These are phyloP conservation scores for Trigoniulus corallinus DNA, from an alignment of 1,140 invertebrate genomes.

Conservation along the genomic window DNA sequence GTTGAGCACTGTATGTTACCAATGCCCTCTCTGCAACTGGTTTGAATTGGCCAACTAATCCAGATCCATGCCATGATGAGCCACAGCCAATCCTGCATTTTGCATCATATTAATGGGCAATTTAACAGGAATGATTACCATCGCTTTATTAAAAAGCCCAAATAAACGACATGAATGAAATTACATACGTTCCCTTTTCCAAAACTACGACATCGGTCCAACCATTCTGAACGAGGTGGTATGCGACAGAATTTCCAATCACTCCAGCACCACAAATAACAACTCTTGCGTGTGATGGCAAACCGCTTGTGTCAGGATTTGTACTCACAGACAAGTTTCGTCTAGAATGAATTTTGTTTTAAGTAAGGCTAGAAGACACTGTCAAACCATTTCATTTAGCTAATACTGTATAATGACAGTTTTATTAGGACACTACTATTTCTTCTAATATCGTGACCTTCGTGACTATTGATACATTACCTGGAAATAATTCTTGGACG, in stretches of 20 bases:
- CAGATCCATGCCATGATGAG: conserved; percentile 46
- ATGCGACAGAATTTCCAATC: conserved; percentile 46
- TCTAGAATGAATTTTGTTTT: too few relatives aligned
- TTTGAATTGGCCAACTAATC: conserved; percentile 41
- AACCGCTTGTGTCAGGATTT: too few relatives aligned
- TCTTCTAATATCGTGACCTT: too few relatives aligned
- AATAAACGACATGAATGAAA: background rate
- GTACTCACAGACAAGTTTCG: too few relatives aligned
- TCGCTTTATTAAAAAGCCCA: background rate
- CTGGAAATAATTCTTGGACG: too few relatives aligned
- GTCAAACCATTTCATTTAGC: too few relatives aligned
- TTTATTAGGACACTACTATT: too few relatives aligned
- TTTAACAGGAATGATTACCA: background rate
- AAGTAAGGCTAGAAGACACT: too few relatives aligned
- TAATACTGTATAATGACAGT: too few relatives aligned
- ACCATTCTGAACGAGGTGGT: conserved; percentile 41
- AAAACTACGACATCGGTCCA: conserved; percentile 45
- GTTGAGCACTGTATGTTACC: conserved; percentile 39
- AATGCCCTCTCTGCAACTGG: conserved; percentile 38
- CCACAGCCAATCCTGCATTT: conserved; percentile 39
- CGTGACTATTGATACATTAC: too few relatives aligned
- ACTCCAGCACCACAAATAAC: conserved; percentile 48
- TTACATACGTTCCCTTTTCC: conserved; percentile 37
- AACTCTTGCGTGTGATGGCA: conserved; percentile 21
- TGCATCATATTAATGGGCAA: background rate